phyloP scores from a whole-genome alignment of 2,113 vertebrate genomes.

The Carassius auratus region DNA sequence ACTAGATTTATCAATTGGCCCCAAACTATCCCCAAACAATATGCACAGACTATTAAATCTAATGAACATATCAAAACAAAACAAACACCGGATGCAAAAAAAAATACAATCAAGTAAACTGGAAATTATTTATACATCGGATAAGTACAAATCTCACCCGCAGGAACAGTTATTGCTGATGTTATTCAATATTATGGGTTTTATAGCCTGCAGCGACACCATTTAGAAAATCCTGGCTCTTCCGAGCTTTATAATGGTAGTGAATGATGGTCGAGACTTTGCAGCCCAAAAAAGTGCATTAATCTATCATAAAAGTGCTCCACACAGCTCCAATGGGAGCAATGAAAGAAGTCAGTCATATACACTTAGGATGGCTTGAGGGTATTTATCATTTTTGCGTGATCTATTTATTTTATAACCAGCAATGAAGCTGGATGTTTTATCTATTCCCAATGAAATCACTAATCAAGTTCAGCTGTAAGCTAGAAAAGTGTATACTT shows the following conservation, averaged over 20 bases:
- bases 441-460: background rate
- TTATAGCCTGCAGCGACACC: background rate
- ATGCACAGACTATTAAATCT: conserved; percentile 19
- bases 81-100: conserved; percentile 12
- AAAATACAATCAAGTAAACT: conserved; percentile 17
- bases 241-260: no score
- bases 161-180: conserved; percentile 15
- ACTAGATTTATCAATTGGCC: conserved; percentile 21
- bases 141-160: background rate
- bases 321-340: no score
- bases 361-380: no score
- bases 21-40: conserved; percentile 12
- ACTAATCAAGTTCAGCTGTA: background rate
- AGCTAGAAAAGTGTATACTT: background rate
- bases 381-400: no score
- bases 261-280: no score
- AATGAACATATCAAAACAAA: conserved; percentile 26
- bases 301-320: no score
- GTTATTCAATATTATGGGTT: conserved; percentile 4
- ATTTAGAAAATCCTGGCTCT: background rate
- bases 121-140: conserved; percentile 35
- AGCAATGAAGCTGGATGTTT: background rate
- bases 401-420: no score
- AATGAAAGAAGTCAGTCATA: no score
- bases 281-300: no score